These are phyloP conservation scores for Bombus polaris DNA, from an alignment of 1,140 invertebrate species.

Conservation along the genomic window DNA sequence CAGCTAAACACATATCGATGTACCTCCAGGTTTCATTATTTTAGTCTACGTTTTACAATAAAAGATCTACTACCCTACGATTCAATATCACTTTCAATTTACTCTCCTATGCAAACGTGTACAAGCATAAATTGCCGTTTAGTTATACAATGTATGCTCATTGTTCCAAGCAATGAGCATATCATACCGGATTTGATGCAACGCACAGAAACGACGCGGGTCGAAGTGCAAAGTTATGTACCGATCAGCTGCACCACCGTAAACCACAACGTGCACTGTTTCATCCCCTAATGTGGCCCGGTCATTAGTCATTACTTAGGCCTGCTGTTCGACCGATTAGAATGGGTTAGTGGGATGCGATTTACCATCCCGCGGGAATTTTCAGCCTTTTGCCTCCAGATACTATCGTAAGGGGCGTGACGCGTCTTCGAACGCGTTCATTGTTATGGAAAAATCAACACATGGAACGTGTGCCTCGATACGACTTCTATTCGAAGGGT, in stretches of 20 bases:
- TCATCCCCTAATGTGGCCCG: slow-evolving; percentile 55
- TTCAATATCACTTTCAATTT: neutral
- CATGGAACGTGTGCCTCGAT: neutral
- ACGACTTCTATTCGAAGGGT: neutral
- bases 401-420: neutral
- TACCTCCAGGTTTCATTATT: too few species aligned
- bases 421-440: neutral
- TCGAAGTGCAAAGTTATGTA: slow-evolving; percentile 70
- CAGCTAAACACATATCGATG: too few species aligned
- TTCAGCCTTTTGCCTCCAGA: slow-evolving; percentile 18
- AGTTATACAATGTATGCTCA: slow-evolving; percentile 47
- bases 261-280: slow-evolving; percentile 52
- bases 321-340: slow-evolving; percentile 49
- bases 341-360: slow-evolving; percentile 61
- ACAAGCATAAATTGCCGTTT: slow-evolving; percentile 53
- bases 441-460: slow-evolving; percentile 30
- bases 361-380: slow-evolving; percentile 55
- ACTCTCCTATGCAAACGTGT: too few species aligned
- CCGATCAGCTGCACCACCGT: slow-evolving; percentile 53
- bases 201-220: slow-evolving; percentile 34
- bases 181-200: slow-evolving; percentile 10
- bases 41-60: neutral
- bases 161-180: slow-evolving; percentile 31
- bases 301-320: slow-evolving; percentile 68
- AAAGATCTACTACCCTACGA: neutral